These are phyloP conservation scores for Labroides dimidiatus DNA, from an alignment of 2,797 vertebrate genomes.

Conservation along the genomic window DNA sequence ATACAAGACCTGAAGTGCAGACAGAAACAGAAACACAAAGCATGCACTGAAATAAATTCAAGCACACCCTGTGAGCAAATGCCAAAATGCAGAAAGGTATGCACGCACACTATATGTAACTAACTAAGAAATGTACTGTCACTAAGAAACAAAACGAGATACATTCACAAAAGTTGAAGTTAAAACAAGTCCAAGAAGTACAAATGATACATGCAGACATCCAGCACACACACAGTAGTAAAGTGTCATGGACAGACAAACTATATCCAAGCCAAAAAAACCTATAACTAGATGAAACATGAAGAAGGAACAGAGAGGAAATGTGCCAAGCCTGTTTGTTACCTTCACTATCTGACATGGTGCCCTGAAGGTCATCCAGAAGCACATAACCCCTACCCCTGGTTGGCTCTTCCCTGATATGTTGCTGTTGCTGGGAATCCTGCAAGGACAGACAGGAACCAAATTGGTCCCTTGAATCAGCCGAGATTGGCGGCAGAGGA, in stretches of 20 bases:
- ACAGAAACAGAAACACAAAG: constrained; percentile 32
- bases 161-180: constrained; percentile 44
- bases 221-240: constrained; percentile 44
- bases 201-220: constrained; percentile 58
- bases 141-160: constrained; percentile 37
- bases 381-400: constrained; percentile 94
- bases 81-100: constrained; percentile 47
- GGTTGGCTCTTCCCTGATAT: constrained; percentile 95
- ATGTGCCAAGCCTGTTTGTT: constrained; percentile 82
- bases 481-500: constrained; percentile 97
- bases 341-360: constrained; percentile 99
- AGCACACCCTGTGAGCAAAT: too few relatives aligned
- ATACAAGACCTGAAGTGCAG: constrained; percentile 42
- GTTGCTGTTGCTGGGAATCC: constrained; percentile 95
- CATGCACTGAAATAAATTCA: constrained; percentile 72
- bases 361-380: constrained; percentile 98
- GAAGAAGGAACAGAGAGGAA: constrained; percentile 70
- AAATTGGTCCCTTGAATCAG: constrained; percentile 98
- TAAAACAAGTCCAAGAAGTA: constrained; percentile 35
- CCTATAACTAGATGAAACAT: constrained; percentile 71
- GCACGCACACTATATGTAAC: constrained; percentile 48
- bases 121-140: constrained; percentile 31
- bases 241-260: constrained; percentile 16
- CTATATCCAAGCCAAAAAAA: constrained; percentile 86
- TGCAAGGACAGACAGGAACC: constrained; percentile 96